Evolutionary conservation across 2,797 vertebrate genomes (phyloP), one percentile per base, ranked within the genome.

Genomic region (Staurois parvus): DNA sequence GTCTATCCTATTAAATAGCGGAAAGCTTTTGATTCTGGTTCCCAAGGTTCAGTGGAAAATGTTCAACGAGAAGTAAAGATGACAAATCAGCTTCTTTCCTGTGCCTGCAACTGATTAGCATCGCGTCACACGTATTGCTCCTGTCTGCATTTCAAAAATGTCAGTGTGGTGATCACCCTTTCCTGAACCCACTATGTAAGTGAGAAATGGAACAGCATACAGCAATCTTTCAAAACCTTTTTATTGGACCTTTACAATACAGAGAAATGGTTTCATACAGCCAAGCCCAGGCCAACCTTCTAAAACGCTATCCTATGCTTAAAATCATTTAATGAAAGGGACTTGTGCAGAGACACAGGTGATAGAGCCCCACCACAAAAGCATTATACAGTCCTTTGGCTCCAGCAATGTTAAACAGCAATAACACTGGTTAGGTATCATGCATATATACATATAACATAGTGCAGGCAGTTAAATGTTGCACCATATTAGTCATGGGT

Each of bases 41-140:
- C 67, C 67, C 29, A 32, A 30, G 67, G 67, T 34, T 64, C 11
- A 42, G 40, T 37, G 32, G 34, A 42, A 74, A 75, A 75, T 72
- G 72, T 72, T 83, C 74, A 83, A 83, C 59, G 37, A 67, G 34
- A 67, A 66, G 30, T 79, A 79, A 75, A 83, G n/a, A 40, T 59
- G 62, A 75, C 81, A 75, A 75, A 83, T 75, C 81, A 83, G 64
- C 56, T 83, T 70, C 28, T 73, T 83, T 75, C 81, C 81, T 83
- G 81, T 83, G 81, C 34, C 81, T 83, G 81, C 67, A 74, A 83
- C 59, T 83, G 72, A 83, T 83, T 83, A 83, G 72, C 24, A 24
- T 64, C 59, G 8, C 59, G n/a, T 64, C 59, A 64, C 59, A 64
- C 7, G n/a, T 64, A 26, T 64, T 26, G n/a, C 59, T 26, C 59